Base-by-base conservation (phyloP, 2,888 invertebrate genomes). In the Trypoxylon attenuatum region DNA sequence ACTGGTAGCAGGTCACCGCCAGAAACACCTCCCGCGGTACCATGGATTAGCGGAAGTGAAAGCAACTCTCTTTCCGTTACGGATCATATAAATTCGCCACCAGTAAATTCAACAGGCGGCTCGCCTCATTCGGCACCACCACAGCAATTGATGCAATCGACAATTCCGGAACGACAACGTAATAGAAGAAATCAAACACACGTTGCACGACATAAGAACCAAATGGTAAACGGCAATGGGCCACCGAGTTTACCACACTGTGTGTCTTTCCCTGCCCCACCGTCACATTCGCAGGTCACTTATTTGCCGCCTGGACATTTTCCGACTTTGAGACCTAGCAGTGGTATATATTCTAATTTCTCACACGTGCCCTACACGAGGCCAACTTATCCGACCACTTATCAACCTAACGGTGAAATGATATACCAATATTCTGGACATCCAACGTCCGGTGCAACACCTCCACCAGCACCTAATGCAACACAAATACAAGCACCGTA, bases 1-100 rank as follows among this genome's bases (percentile, higher is more conserved):
- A 88, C 89, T 43, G 87, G 87, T 15, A 88, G 89, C 69, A 89
- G 90, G 66, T 90, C 90, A 15, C 90, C 90, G 0, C 89, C 89
- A 5, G 91, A 91, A 73, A 91, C 91, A 23, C 88, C 91, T 83
- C 87, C 90, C 81, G 88, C 89, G 83, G 87, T 88, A 78, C 81
- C 87, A 74, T 82, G 89, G 88, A 66, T 71, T 38, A 82, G 76
- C 56, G 81, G 79, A 18, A 77, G 71, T 2, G 76, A 78, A 22
- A 75, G 69, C 33, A 70, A 74, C 73, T 41, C 76, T 15, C 77
- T 79, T 39, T 72, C 81, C 47, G 74, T 71, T 49, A 78, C 71
- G 25, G 78, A 79, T 50, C 74, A 79, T 42, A 63, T 77, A 41
- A 73, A 59, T 25, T 77, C 77, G 27, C 72, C 77, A 69, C 72